phyloP scores from a whole-genome alignment of 2,113 vertebrate genomes.

The Phycodurus eques region DNA sequence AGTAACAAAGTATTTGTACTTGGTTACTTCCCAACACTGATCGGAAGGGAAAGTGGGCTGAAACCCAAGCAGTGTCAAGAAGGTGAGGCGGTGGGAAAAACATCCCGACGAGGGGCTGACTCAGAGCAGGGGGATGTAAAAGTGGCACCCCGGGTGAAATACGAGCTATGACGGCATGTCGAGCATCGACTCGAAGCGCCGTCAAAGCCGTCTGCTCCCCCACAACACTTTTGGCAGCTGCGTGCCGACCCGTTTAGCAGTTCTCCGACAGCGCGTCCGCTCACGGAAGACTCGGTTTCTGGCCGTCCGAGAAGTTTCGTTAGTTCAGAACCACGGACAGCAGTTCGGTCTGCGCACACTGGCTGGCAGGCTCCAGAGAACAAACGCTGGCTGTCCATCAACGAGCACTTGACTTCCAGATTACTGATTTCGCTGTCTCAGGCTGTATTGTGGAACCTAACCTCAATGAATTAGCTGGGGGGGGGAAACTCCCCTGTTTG shows the following conservation, averaged over 20 bases:
- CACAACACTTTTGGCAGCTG: conserved; percentile 45
- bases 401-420: conserved; percentile 28
- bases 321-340: conserved; percentile 64
- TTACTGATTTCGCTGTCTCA: conserved; percentile 31
- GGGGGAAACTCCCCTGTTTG: no score
- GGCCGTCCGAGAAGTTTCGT: conserved; percentile 17
- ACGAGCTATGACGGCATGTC: conserved; percentile 28
- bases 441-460: conserved; percentile 7
- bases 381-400: conserved; percentile 44
- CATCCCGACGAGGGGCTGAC: conserved; percentile 39
- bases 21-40: neutral
- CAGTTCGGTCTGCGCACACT: conserved; percentile 17
- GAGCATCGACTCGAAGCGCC: conserved; percentile 8
- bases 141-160: conserved; percentile 10
- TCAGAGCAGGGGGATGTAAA: conserved; percentile 18
- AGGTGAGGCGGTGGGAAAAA: conserved; percentile 31
- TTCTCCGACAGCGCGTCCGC: neutral
- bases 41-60: conserved; percentile 59
- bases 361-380: conserved; percentile 26
- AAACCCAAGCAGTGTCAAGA: conserved; percentile 60
- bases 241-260: conserved; percentile 6
- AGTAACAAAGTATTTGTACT: neutral
- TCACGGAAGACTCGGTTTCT: neutral
- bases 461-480: no score
- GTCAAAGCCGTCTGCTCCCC: conserved; percentile 25